Evolutionary conservation across 2,888 invertebrate species (phyloP).

Genomic region (Geotrupes spiniger): DNA sequence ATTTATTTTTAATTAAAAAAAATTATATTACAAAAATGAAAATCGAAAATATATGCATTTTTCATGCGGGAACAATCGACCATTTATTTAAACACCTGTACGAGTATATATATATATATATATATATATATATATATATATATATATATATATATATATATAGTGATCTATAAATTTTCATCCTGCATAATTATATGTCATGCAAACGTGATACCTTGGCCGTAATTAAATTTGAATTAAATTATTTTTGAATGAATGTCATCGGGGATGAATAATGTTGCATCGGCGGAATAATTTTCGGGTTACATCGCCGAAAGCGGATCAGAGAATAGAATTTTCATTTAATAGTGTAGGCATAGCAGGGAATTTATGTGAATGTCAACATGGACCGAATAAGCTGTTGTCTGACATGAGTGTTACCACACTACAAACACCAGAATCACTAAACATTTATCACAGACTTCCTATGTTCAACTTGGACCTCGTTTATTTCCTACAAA

Average conservation of each 20-base stretch:
- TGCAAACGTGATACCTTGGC: no score
- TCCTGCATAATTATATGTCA: no score
- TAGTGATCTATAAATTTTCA: no score
- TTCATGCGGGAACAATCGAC: no score
- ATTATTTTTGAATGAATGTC: background rate
- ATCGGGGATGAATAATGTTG: background rate
- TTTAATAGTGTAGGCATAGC: constrained; percentile 5
- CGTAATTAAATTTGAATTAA: background rate
- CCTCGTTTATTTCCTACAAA: constrained; percentile 26
- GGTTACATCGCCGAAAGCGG: background rate
- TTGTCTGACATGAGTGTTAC: constrained; percentile 11
- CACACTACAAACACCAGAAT: constrained; percentile 14
- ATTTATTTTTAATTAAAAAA: no score
- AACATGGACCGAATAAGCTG: constrained; percentile 16
- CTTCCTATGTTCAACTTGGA: constrained; percentile 14
- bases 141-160: no score
- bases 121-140: no score
- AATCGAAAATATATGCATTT: no score
- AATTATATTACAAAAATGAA: no score
- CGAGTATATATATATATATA: no score
- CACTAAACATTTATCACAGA: constrained; percentile 21
- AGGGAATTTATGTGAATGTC: constrained; percentile 16
- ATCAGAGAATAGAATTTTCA: background rate
- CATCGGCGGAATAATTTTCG: background rate
- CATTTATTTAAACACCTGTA: no score